Evolutionary conservation across 1,140 invertebrate species (phyloP).

Genomic region (Cotesia vestalis): DNA sequence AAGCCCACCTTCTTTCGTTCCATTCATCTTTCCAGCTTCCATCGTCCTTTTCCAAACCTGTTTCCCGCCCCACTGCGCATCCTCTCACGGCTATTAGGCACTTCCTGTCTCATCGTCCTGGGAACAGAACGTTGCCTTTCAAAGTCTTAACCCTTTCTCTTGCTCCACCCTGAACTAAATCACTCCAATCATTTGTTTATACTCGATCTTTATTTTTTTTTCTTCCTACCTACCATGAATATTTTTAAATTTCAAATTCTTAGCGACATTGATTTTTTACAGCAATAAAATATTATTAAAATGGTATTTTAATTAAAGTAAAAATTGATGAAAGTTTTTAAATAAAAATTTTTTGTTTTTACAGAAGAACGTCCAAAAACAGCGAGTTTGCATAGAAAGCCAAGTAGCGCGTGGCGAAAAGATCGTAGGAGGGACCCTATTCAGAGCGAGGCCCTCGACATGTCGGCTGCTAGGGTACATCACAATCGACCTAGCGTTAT

Average conservation of each 20-base stretch:
- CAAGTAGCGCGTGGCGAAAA: constrained; percentile 63
- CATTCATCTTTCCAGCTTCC: constrained; percentile 45
- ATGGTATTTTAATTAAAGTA: constrained; percentile 1
- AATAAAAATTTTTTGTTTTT: constrained; percentile 24
- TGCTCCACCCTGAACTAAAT: constrained; percentile 28
- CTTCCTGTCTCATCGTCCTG: constrained; percentile 61
- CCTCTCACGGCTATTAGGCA: constrained; percentile 65
- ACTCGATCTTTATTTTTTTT: constrained; percentile 10
- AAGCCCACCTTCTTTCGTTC: constrained; percentile 29
- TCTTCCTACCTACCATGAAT: constrained; percentile 11
- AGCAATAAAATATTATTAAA: constrained; percentile 15
- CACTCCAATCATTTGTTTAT: background rate
- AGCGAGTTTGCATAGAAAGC: constrained; percentile 60
- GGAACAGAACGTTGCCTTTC: constrained; percentile 52
- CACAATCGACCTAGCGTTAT: constrained; percentile 63
- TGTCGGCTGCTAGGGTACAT: constrained; percentile 58
- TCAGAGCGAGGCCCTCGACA: constrained; percentile 63
- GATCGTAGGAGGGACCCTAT: constrained; percentile 64
- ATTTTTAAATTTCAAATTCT: constrained; percentile 3
- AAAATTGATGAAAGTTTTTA: constrained; percentile 16
- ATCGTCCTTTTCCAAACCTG: constrained; percentile 42
- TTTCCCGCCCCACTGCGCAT: constrained; percentile 48
- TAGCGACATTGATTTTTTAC: no score
- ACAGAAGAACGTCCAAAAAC: constrained; percentile 62
- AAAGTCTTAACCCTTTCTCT: constrained; percentile 33